Percentiles rank a stretch among this genome's conserved stretches.
phyloP scores from a whole-genome alignment of 2,113 vertebrate genomes.

The Cebidichthys violaceus region DNA sequence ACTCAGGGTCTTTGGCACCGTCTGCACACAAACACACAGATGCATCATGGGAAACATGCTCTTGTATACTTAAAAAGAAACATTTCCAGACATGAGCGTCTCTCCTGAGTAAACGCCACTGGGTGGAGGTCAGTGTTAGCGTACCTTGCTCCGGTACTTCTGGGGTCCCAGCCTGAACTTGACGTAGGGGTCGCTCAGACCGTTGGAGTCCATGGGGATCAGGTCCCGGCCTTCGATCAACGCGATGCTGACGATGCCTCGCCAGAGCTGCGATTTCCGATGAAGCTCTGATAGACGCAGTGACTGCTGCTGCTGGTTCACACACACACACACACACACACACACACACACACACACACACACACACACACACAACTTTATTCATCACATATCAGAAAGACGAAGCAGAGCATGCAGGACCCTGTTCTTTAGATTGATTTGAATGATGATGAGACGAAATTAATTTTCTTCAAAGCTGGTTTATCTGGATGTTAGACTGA shows the following conservation, averaged over 20 bases:
- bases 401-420: neutral
- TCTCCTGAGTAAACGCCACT: neutral
- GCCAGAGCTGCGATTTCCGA: slow-evolving; percentile 91
- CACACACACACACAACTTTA: slow-evolving; percentile 12
- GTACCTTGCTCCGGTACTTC: slow-evolving; percentile 97
- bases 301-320: slow-evolving; percentile 89
- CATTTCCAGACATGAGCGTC: neutral
- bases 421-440: neutral
- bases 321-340: slow-evolving; percentile 32
- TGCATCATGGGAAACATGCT: neutral
- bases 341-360: slow-evolving; percentile 18
- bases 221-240: slow-evolving; percentile 92
- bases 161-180: slow-evolving; percentile 93
- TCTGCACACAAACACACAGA: slow-evolving; percentile 75
- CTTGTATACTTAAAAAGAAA: neutral
- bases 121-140: neutral
- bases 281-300: slow-evolving; percentile 89
- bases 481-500: too few species aligned
- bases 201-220: slow-evolving; percentile 92
- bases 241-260: slow-evolving; percentile 91
- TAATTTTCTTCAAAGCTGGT: too few species aligned
- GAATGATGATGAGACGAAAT: too few species aligned
- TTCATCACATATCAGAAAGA: neutral
- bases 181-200: slow-evolving; percentile 93
- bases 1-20: slow-evolving; percentile 93